These are phyloP conservation scores for Myiagra hebetior DNA, from an alignment of 2,113 vertebrate species.

Conservation along the genomic window DNA sequence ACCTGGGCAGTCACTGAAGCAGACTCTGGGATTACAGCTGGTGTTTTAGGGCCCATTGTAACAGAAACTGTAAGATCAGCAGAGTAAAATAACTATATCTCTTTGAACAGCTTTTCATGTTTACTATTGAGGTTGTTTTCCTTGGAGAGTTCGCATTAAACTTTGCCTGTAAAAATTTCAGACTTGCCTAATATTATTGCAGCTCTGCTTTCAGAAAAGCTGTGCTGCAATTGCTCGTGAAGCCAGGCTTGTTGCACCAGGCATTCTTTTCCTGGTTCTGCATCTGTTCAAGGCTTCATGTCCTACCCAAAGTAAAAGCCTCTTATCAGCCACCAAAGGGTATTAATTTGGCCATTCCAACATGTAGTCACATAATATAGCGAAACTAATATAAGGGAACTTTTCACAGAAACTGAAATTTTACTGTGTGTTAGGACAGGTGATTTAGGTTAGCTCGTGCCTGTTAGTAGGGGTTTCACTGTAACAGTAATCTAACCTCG, in stretches of 20 bases:
- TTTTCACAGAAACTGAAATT: neutral
- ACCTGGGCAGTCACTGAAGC: neutral
- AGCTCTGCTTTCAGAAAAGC: neutral
- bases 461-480: neutral
- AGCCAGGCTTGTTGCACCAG: neutral
- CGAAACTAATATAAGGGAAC: neutral
- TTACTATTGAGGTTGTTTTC: neutral
- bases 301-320: neutral
- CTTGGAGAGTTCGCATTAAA: neutral
- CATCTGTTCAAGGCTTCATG: neutral
- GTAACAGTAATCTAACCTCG: neutral
- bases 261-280: neutral
- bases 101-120: neutral
- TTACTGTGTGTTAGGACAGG: neutral
- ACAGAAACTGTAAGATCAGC: neutral
- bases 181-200: neutral
- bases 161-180: conserved; percentile 8
- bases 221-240: neutral
- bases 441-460: neutral
- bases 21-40: neutral
- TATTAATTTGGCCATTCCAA: neutral
- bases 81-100: neutral
- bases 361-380: neutral
- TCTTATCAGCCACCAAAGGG: neutral
- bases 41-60: neutral